phyloP scores from a whole-genome alignment of 2,888 invertebrate species.

The Elysia crispata region DNA sequence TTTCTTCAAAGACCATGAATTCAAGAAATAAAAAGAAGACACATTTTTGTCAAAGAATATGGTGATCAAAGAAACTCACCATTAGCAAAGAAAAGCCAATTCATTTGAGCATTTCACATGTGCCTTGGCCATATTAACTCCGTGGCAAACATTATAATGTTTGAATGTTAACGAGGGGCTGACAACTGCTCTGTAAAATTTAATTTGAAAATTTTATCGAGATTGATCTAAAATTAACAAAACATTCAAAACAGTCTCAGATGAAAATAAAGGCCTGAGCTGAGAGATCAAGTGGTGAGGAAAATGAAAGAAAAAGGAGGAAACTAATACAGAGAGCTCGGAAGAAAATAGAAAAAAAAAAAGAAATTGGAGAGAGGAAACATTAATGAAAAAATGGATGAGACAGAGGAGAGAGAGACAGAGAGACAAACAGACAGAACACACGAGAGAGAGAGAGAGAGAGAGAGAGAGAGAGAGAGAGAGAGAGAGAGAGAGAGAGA shows the following conservation, averaged over 20 bases:
- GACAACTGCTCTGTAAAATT: no score
- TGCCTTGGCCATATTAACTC: not conserved
- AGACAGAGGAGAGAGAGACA: not conserved
- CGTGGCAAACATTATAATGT: no score
- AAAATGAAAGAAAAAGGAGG: not conserved
- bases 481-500: slow-evolving; percentile 42
- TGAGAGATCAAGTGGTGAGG: not conserved
- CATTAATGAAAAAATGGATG: not conserved
- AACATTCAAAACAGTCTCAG: not conserved
- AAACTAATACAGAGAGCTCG: slow-evolving; percentile 3
- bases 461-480: slow-evolving; percentile 22
- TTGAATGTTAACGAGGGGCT: not conserved
- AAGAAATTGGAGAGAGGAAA: not conserved
- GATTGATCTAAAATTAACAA: not conserved
- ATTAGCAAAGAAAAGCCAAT: no score
- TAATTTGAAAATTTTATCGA: no score
- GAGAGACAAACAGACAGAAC: slow-evolving; percentile 38
- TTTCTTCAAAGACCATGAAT: no score
- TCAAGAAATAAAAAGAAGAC: no score
- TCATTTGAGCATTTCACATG: no score
- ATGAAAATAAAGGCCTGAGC: not conserved
- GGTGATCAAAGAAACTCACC: no score
- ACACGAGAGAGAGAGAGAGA: slow-evolving; percentile 25
- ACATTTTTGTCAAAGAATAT: no score
- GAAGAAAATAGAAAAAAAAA: not conserved